These are phyloP conservation scores for Brachionus plicatilis DNA, from an alignment of 1,140 invertebrate species.

Conservation along the genomic window DNA sequence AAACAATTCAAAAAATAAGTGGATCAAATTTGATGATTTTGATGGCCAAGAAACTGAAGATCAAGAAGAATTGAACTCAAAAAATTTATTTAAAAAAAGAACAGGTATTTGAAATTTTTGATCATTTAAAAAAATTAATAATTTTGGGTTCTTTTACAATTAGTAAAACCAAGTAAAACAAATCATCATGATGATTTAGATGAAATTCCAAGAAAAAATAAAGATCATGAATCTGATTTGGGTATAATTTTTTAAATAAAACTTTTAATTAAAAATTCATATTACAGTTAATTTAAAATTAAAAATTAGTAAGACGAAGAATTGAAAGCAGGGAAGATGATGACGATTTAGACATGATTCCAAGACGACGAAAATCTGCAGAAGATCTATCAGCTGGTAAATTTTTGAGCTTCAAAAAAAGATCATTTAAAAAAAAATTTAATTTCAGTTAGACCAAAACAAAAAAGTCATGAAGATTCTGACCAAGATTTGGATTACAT, in stretches of 20 bases:
- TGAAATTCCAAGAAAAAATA: neutral
- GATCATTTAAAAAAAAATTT: neutral
- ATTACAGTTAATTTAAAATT: neutral
- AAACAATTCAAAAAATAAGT: neutral
- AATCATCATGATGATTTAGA: neutral
- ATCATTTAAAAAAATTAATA: neutral
- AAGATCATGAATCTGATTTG: neutral
- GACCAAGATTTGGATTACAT: neutral
- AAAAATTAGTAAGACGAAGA: neutral
- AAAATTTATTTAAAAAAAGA: slow-evolving; percentile 37
- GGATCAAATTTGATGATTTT: slow-evolving; percentile 6
- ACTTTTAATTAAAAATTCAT: neutral
- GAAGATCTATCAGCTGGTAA: neutral
- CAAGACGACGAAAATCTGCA: neutral
- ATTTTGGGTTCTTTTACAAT: neutral
- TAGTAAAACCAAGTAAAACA: neutral
- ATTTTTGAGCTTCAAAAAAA: neutral
- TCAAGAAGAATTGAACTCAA: neutral
- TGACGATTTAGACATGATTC: slow-evolving; percentile 8
- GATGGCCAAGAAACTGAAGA: neutral
- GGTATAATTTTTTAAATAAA: neutral
- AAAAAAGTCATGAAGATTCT: neutral
- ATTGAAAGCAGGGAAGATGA: neutral
- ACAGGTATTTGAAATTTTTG: neutral
- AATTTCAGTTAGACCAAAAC: neutral